These are phyloP conservation scores for Galbula dea DNA, from an alignment of 2,113 vertebrate genomes.

Conservation along the genomic window DNA sequence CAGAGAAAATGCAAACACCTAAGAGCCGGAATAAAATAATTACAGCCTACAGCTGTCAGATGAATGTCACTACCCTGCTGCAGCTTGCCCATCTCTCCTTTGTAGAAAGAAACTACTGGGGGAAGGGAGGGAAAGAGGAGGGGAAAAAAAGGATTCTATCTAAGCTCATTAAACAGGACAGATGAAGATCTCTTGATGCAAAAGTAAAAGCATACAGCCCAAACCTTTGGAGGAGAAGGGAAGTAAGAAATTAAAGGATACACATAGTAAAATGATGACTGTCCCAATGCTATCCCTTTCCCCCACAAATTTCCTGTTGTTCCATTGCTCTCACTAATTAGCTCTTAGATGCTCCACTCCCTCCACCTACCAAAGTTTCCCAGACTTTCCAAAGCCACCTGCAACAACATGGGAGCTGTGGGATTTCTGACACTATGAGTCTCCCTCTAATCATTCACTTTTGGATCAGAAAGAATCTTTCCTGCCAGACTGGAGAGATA, in stretches of 20 bases:
- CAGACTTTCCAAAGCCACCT: constrained; percentile 41
- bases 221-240: background rate
- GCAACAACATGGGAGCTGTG: constrained; percentile 19
- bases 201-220: background rate
- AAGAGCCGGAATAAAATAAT: background rate
- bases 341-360: background rate
- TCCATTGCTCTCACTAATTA: background rate
- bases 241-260: background rate
- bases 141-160: background rate
- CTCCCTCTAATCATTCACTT: background rate
- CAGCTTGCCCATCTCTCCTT: background rate
- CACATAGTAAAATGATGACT: background rate
- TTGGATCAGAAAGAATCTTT: constrained; percentile 23
- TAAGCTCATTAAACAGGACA: background rate
- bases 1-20: background rate
- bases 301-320: background rate
- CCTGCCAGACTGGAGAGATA: background rate
- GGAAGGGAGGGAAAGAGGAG: too few relatives aligned
- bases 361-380: constrained; percentile 1
- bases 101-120: background rate
- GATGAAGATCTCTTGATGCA: background rate
- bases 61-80: rapidly evolving
- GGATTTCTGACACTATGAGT: background rate
- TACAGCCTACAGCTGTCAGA: background rate
- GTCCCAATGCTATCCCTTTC: background rate